Evolutionary conservation across 2,797 vertebrate species (phyloP).

Genomic region (Coracias cyanogaster): DNA sequence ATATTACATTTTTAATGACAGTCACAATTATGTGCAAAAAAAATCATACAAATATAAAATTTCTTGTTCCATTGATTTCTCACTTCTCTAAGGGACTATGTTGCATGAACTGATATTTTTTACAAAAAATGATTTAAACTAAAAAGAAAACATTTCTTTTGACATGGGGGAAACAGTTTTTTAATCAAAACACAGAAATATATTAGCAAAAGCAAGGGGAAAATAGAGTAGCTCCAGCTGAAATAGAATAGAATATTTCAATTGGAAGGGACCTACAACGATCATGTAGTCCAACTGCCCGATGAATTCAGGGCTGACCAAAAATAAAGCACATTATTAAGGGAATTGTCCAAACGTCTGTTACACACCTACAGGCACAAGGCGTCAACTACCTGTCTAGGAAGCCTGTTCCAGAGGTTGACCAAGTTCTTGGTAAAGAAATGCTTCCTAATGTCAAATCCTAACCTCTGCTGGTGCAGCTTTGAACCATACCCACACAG

Average conservation of each 20-base stretch:
- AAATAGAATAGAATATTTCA: neutral
- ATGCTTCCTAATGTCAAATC: neutral
- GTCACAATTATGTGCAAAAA: neutral
- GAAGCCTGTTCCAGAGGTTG: neutral
- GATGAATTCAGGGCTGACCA: neutral
- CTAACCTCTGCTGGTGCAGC: neutral
- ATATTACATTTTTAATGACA: neutral
- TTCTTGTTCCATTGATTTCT: neutral
- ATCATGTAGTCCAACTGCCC: neutral
- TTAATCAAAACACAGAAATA: neutral
- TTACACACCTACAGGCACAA: neutral
- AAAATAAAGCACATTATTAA: neutral
- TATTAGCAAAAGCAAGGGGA: neutral
- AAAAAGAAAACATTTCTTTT: neutral
- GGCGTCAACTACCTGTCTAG: rapidly evolving
- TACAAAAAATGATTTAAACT: neutral
- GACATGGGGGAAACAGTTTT: rapidly evolving
- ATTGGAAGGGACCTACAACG: rapidly evolving
- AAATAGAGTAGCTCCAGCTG: neutral
- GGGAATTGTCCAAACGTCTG: neutral
- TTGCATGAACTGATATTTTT: neutral
- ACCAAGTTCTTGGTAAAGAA: rapidly evolving
- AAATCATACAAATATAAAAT: neutral
- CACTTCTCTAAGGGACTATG: neutral
- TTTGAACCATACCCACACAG: rapidly evolving